phyloP scores from a whole-genome alignment of 2,888 invertebrate species.

The Sinotaia quadrata region DNA sequence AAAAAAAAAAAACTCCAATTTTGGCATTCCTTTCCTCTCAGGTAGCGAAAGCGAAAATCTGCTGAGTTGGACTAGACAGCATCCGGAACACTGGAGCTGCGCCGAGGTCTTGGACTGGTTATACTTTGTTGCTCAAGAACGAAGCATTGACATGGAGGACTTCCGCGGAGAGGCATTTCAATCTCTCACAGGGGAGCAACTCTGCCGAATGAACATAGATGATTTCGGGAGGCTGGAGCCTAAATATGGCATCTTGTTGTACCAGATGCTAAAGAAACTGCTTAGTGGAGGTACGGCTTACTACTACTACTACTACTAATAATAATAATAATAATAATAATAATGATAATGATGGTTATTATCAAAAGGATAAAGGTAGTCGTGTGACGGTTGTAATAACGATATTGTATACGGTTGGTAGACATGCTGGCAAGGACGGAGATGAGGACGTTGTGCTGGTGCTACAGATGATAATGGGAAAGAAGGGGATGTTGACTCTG shows the following conservation, averaged over 20 bases:
- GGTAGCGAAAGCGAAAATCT: constrained; percentile 39
- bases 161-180: constrained; percentile 62
- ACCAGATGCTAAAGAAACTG: constrained; percentile 34
- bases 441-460: no score
- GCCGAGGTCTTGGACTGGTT: constrained; percentile 63
- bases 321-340: no score
- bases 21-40: background rate
- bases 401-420: no score
- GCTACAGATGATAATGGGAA: no score
- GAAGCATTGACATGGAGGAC: constrained; percentile 52
- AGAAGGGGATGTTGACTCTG: no score
- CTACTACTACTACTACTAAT: no score
- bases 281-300: constrained; percentile 27
- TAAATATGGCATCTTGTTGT: constrained; percentile 51
- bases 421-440: no score
- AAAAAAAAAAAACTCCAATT: no score
- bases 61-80: constrained; percentile 57
- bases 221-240: constrained; percentile 55
- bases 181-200: constrained; percentile 51
- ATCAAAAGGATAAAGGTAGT: no score
- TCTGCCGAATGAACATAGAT: constrained; percentile 52
- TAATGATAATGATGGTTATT: background rate
- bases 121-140: constrained; percentile 53
- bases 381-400: no score
- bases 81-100: constrained; percentile 58